These are phyloP conservation scores for Clarias batrachus DNA, from an alignment of 2,113 vertebrate genomes.

Conservation along the genomic window DNA sequence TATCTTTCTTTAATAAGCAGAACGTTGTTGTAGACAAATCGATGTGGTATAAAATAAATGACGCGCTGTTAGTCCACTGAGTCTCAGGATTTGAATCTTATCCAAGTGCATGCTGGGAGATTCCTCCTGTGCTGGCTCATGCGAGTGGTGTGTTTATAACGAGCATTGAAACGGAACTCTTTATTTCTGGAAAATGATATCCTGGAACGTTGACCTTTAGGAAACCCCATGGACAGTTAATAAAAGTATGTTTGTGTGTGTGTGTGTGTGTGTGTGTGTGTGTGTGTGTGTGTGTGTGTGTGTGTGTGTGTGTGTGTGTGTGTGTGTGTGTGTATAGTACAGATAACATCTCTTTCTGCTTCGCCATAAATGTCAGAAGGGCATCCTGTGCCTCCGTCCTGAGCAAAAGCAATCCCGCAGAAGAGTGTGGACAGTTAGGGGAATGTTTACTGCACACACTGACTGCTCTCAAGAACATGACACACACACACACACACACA, in stretches of 20 bases:
- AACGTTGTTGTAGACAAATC: neutral
- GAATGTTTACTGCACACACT: slow-evolving; percentile 38
- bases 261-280: slow-evolving; percentile 13
- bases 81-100: neutral
- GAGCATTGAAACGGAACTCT: slow-evolving; percentile 43
- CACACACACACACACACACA: slow-evolving; percentile 8
- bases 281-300: slow-evolving; percentile 23
- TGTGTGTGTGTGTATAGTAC: neutral
- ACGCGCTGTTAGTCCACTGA: neutral
- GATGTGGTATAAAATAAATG: neutral
- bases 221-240: neutral
- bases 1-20: neutral
- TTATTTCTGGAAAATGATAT: slow-evolving; percentile 30
- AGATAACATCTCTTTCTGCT: slow-evolving; percentile 31
- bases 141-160: slow-evolving; percentile 43
- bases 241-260: neutral
- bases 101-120: slow-evolving; percentile 55
- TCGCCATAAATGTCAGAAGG: slow-evolving; percentile 32
- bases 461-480: slow-evolving; percentile 20
- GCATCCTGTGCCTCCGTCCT: slow-evolving; percentile 1
- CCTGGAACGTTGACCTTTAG: neutral
- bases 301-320: neutral
- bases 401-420: slow-evolving; percentile 21
- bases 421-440: slow-evolving; percentile 1
- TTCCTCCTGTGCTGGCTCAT: slow-evolving; percentile 62